Evolutionary conservation across 2,888 invertebrate species (phyloP).

Genomic region (Pterostichus niger): DNA sequence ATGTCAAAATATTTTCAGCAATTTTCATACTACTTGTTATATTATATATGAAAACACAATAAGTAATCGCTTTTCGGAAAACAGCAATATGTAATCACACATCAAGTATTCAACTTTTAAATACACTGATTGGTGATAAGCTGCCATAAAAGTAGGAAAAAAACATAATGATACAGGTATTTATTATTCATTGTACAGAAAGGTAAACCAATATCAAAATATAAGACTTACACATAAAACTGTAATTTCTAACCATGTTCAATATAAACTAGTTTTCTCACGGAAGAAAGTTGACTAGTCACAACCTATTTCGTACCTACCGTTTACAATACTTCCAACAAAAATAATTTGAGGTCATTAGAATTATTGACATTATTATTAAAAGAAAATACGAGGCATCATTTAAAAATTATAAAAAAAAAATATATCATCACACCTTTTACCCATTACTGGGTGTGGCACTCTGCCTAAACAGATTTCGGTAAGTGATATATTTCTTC

Average conservation of each 20-base stretch:
- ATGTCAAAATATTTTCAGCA: too few species aligned
- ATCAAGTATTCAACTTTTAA: neutral
- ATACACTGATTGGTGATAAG: constrained; percentile 25
- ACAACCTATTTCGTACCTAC: constrained; percentile 7
- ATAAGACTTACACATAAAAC: constrained; percentile 31
- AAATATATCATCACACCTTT: too few species aligned
- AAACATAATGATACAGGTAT: constrained; percentile 35
- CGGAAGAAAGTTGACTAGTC: constrained; percentile 12
- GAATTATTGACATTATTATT: too few species aligned
- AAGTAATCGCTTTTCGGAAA: neutral
- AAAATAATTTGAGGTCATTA: neutral
- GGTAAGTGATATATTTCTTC: too few species aligned
- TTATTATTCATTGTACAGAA: constrained; percentile 37
- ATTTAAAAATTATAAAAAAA: too few species aligned
- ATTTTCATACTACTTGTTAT: too few species aligned
- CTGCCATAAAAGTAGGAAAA: constrained; percentile 19
- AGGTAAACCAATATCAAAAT: constrained; percentile 50
- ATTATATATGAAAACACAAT: neutral
- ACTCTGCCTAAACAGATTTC: too few species aligned
- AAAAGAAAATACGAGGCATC: too few species aligned
- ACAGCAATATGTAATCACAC: constrained; percentile 1
- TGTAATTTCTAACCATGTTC: constrained; percentile 36
- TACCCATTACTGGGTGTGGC: too few species aligned
- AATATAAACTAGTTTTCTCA: constrained; percentile 48
- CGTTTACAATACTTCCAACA: constrained; percentile 12